Evolutionary conservation across 2,888 invertebrate species (phyloP), one percentile per base, ranked within the genome.

Genomic region (Drosophila greeni): DNA sequence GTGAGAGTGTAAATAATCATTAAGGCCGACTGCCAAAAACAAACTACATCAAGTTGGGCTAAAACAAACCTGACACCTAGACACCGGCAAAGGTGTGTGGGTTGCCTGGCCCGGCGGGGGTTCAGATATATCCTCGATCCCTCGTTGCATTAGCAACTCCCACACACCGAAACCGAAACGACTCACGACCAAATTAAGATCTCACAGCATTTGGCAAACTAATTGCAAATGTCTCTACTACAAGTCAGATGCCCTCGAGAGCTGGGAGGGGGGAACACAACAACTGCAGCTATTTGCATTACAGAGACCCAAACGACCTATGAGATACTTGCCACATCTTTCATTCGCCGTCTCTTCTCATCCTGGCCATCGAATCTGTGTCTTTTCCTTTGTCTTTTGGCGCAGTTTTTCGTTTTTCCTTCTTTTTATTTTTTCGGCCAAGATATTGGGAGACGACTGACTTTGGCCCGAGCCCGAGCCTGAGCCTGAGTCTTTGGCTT

Each of bases 151-250:
- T 31, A 31, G 37, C 48, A 18, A 23, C 58, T 53, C 48, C 45
- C 66, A 47, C 57, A 56, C 45, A 31, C 18, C 18, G 43, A 45
- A 45, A 45, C 20, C 51, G 62, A 67, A 36, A 48, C 33, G 36
- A 66, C 57, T 68, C 62, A 62, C 69, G 69, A 65, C 80, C 70
- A 76, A 82, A 82, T 82, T 82, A 82, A 82, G 81, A 82, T 82
- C 81, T 82, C 83, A 78, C 73, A 76, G 75, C 74, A 75, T 82
- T 81, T 81, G 66, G 62, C 78, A 71, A 75, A 82, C 81, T 82
- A 81, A 81, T 82, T 81, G 81, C 76, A 76, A 81, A 82, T 80
- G 81, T 82, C 72, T 79, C 61, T 72, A 64, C 67, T 54, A 59
- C 60, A 56, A 59, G 49, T 45, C 16, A 45, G 14, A 26, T 55